Conservation (phyloP, 1,140 invertebrate species). For the Ceratina calcarata region DNA sequence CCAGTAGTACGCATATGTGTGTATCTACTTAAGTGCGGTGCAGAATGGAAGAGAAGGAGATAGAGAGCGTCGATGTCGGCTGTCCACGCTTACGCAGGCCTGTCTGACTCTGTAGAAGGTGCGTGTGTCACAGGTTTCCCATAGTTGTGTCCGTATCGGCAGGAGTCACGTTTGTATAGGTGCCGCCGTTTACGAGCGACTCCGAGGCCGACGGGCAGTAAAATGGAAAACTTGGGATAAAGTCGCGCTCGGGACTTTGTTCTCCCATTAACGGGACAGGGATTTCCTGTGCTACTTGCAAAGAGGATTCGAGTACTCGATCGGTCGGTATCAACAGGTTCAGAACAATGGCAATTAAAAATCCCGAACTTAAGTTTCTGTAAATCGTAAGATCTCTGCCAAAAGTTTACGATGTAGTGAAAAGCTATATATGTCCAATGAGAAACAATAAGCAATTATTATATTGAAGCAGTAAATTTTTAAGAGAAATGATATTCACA, state of each 20-base stretch:
- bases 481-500: too few relatives aligned
- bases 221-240: constrained; percentile 44
- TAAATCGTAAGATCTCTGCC: too few relatives aligned
- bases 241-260: constrained; percentile 49
- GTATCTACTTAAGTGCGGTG: too few relatives aligned
- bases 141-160: not conserved
- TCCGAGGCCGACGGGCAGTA: not conserved
- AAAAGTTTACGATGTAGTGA: too few relatives aligned
- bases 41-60: not conserved
- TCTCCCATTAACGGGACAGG: constrained; percentile 29
- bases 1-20: constrained; percentile 10
- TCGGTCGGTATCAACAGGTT: too few relatives aligned
- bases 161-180: constrained; percentile 10
- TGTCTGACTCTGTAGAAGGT: not conserved
- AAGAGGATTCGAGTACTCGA: too few relatives aligned
- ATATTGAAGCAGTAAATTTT: too few relatives aligned
- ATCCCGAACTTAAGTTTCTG: too few relatives aligned
- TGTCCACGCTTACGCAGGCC: not conserved
- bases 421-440: too few relatives aligned
- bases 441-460: too few relatives aligned
- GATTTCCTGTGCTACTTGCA: not conserved
- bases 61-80: not conserved
- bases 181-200: constrained; percentile 24
- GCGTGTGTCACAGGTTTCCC: not conserved
- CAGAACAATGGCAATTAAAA: too few relatives aligned